Percentiles rank a stretch among this genome's conserved stretches.
Conservation (phyloP, 2,113 vertebrate species). For the Syrmaticus mikado region DNA sequence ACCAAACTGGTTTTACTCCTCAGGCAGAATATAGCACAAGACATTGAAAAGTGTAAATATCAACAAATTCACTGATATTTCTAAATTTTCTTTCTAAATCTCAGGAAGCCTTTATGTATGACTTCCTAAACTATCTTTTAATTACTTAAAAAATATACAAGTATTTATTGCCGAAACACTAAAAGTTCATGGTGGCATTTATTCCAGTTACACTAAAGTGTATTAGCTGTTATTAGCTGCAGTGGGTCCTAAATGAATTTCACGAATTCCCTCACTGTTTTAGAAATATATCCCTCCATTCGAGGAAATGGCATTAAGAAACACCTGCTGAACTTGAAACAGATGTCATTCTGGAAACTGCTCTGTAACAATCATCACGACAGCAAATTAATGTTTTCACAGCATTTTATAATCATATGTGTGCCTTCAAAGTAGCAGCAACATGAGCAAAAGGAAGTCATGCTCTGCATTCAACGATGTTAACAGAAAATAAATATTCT, state of each 20-base stretch:
- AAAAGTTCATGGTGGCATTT: background rate
- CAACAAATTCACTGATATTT: background rate
- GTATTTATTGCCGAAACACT: background rate
- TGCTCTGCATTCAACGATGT: background rate
- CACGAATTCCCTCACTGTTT: background rate
- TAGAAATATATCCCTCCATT: background rate
- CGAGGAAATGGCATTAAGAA: conserved; percentile 2
- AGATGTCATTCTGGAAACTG: background rate
- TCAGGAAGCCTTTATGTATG: background rate
- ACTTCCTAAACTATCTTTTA: background rate
- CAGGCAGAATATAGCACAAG: conserved; percentile 1
- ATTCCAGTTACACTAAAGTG: background rate
- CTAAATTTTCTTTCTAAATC: background rate
- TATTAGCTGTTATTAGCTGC: background rate
- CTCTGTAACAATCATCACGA: background rate
- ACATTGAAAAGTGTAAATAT: background rate
- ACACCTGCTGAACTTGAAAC: background rate
- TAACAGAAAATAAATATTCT: background rate
- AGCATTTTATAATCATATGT: background rate
- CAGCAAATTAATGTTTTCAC: background rate
- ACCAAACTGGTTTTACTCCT: background rate
- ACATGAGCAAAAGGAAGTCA: background rate
- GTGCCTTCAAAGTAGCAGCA: background rate
- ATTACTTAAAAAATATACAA: background rate
- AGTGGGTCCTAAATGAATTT: background rate